phyloP scores from a whole-genome alignment of 1,140 invertebrate species.

The Planococcus citri region DNA sequence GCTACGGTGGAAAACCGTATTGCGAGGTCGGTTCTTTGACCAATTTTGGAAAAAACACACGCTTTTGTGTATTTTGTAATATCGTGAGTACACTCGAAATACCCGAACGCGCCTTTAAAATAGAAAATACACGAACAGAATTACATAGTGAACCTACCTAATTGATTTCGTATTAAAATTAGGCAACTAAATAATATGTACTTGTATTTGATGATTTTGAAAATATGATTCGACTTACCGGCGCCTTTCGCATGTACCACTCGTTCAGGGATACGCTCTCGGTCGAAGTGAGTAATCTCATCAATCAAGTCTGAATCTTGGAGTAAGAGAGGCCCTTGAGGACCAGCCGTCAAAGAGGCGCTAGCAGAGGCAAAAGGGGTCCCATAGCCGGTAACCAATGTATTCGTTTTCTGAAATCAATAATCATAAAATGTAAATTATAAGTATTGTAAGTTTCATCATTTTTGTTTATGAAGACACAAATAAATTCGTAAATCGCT shows the following conservation, averaged over 20 bases:
- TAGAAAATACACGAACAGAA: conserved; percentile 25
- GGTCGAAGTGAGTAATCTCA: conserved; percentile 75
- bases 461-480: no score
- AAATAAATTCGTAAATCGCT: no score
- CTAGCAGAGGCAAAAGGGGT: conserved; percentile 66
- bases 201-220: no score
- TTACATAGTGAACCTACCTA: not conserved
- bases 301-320: conserved; percentile 79
- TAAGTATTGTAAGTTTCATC: no score
- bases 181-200: not conserved
- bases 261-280: conserved; percentile 91
- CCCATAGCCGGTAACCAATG: conserved; percentile 38
- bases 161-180: no score
- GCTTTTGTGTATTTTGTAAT: conserved; percentile 75
- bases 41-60: conserved; percentile 65
- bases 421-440: no score
- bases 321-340: conserved; percentile 72
- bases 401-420: conserved; percentile 19
- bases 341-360: conserved; percentile 69
- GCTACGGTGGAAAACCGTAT: conserved; percentile 77
- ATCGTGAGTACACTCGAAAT: conserved; percentile 89
- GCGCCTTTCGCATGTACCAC: conserved; percentile 97
- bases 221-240: conserved; percentile 39
- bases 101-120: conserved; percentile 76
- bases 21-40: conserved; percentile 70